These are phyloP conservation scores for Tanypteryx hageni DNA, from an alignment of 2,888 invertebrate species.

Conservation along the genomic window DNA sequence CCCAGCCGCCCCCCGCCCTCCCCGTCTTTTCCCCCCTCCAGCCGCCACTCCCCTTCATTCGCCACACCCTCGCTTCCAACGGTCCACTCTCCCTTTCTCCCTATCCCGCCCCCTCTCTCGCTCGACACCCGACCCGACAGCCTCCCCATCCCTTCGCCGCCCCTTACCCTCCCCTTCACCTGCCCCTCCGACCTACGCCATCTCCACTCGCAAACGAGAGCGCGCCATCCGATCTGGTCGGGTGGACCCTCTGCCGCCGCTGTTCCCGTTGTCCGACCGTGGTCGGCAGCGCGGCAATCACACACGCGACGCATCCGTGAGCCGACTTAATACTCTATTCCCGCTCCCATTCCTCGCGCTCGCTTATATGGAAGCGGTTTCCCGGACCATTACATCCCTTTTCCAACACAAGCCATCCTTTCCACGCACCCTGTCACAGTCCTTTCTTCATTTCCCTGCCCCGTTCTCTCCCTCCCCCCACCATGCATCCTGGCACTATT, in stretches of 20 bases:
- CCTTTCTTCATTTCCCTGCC: neutral
- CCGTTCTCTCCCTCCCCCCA: neutral
- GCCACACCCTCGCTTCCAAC: neutral
- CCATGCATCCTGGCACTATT: too few relatives aligned
- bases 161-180: neutral
- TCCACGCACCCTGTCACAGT: neutral
- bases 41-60: too few relatives aligned
- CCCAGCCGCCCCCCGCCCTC: too few relatives aligned
- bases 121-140: too few relatives aligned
- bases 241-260: too few relatives aligned
- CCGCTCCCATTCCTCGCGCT: neutral
- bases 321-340: too few relatives aligned
- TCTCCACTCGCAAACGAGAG: neutral
- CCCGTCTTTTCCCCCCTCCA: too few relatives aligned
- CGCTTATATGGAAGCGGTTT: neutral
- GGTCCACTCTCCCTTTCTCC: neutral
- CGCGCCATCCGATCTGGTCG: too few relatives aligned
- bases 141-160: neutral
- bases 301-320: neutral
- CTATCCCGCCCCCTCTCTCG: neutral
- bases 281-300: too few relatives aligned
- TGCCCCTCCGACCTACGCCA: slow-evolving; percentile 1
- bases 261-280: too few relatives aligned
- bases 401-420: neutral
- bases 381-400: neutral